These are phyloP conservation scores for Diadophis punctatus DNA, from an alignment of 2,113 vertebrate species.

Conservation along the genomic window DNA sequence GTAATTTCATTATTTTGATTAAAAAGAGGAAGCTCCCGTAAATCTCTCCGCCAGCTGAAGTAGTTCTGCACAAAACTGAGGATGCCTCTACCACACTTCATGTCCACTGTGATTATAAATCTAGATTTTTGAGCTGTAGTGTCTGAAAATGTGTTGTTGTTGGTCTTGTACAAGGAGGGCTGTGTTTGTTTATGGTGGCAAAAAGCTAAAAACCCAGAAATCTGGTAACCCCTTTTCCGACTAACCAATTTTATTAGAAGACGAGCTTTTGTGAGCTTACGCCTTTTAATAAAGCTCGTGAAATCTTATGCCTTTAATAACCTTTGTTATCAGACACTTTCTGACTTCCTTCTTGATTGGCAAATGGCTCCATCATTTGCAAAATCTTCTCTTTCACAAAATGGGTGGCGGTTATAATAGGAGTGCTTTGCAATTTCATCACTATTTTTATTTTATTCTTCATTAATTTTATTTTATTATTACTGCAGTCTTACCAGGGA, in stretches of 20 bases:
- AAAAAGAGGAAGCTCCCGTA: constrained; percentile 1
- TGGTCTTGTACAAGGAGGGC: not conserved
- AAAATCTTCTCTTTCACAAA: not conserved
- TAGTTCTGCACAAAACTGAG: not conserved
- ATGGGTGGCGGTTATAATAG: not conserved
- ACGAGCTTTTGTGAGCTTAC: not conserved
- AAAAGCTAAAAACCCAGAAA: not conserved
- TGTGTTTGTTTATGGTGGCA: not conserved
- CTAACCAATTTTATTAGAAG: not conserved
- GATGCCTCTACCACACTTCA: too few species aligned
- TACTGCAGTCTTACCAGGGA: not conserved
- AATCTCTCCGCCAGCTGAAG: too few species aligned
- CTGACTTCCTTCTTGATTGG: not conserved
- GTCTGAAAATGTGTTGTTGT: not conserved
- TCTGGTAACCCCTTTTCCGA: not conserved
- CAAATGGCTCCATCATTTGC: not conserved
- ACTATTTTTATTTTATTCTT: not conserved
- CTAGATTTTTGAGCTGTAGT: too few species aligned
- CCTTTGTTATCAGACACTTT: not conserved
- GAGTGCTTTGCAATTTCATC: not conserved
- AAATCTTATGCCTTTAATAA: not conserved
- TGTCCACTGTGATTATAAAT: not conserved
- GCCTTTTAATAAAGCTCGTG: not conserved
- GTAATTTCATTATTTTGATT: constrained; percentile 50
- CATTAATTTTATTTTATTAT: not conserved